These are phyloP conservation scores for Hylaeus anthracinus DNA, from an alignment of 1,140 invertebrate genomes.

Conservation along the genomic window DNA sequence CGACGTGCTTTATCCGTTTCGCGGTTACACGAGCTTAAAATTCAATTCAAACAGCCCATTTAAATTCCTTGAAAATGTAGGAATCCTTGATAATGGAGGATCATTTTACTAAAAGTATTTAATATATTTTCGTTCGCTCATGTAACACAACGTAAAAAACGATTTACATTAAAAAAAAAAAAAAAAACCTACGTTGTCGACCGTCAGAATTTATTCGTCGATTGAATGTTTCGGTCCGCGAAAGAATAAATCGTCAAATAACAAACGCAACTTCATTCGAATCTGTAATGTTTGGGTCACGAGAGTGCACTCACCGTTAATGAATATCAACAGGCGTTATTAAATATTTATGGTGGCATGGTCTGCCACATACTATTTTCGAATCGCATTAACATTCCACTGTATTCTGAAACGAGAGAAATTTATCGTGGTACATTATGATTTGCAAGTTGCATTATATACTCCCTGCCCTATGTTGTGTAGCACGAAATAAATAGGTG, in stretches of 20 bases:
- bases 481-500: conserved; percentile 2
- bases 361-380: conserved; percentile 20
- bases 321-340: conserved; percentile 36
- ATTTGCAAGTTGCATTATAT: conserved; percentile 10
- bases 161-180: no score
- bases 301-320: conserved; percentile 19
- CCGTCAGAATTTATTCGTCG: neutral
- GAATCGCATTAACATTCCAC: conserved; percentile 38
- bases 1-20: no score
- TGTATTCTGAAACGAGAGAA: neutral
- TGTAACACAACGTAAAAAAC: no score
- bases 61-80: no score
- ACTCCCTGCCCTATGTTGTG: neutral
- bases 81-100: no score
- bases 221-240: neutral
- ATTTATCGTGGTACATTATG: conserved; percentile 27
- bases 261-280: conserved; percentile 6
- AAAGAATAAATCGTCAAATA: conserved; percentile 13
- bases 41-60: no score
- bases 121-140: no score
- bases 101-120: neutral
- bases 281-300: neutral
- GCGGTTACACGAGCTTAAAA: no score
- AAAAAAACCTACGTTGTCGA: no score
- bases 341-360: conserved; percentile 36